These are phyloP conservation scores for Takifugu flavidus DNA, from an alignment of 2,113 vertebrate species.

Conservation along the genomic window DNA sequence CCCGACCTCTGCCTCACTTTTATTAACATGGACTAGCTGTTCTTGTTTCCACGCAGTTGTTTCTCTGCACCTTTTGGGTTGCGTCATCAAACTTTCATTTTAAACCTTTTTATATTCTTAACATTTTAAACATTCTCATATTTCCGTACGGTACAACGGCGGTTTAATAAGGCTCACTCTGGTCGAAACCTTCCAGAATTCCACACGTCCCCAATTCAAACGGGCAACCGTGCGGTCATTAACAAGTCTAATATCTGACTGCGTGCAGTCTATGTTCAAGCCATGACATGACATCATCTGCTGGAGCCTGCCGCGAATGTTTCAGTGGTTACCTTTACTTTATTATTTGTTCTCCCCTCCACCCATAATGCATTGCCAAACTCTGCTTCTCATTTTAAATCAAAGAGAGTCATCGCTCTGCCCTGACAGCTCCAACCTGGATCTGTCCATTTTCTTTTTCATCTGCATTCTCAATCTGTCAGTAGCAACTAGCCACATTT, in stretches of 20 bases:
- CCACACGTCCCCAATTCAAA: slow-evolving; percentile 19
- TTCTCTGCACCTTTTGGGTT: not conserved
- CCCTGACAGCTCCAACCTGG: not conserved
- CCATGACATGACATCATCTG: slow-evolving; percentile 36
- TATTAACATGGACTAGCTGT: no score
- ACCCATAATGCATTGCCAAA: not conserved
- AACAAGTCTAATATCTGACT: not conserved
- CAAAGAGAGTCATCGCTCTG: not conserved
- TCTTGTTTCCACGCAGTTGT: no score
- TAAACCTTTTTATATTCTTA: no score
- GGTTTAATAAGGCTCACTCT: no score
- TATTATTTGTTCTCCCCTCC: slow-evolving; percentile 11
- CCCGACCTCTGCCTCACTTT: no score
- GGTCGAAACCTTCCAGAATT: slow-evolving; percentile 19
- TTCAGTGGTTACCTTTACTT: slow-evolving; percentile 26
- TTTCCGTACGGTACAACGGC: no score
- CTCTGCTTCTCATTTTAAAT: slow-evolving; percentile 1
- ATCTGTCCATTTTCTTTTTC: not conserved
- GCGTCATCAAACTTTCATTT: not conserved
- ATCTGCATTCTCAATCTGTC: not conserved
- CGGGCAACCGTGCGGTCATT: slow-evolving; percentile 15
- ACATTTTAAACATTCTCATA: no score
- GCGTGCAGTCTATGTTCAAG: slow-evolving; percentile 14
- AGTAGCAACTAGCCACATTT: no score
- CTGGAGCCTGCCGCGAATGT: slow-evolving; percentile 21